A percentile compares a stretch with the other conserved stretches of the same genome.
Evolutionary conservation across 2,113 vertebrate species (phyloP).

Genomic region (Pimephales promelas): DNA sequence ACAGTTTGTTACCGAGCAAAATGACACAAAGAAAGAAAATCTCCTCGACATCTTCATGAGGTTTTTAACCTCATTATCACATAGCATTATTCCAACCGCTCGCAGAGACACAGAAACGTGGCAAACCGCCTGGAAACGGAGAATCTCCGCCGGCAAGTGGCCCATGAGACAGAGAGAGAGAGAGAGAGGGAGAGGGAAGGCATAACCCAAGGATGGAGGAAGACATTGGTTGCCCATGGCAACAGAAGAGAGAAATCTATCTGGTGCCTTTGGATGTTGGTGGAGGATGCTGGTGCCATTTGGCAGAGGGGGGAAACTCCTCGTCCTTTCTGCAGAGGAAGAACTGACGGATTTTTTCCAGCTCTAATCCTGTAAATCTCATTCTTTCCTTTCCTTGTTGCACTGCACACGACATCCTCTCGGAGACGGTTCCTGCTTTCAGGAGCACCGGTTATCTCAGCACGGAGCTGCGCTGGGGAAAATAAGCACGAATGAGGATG

Average conservation of each 20-base stretch:
- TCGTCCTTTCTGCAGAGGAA: constrained; percentile 45
- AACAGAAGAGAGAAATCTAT: constrained; percentile 75
- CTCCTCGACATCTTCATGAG: constrained; percentile 31
- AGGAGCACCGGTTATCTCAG: background rate
- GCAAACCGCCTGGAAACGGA: constrained; percentile 32
- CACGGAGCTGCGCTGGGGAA: constrained; percentile 25
- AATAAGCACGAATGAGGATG: constrained; percentile 49
- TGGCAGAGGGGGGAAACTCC: constrained; percentile 68
- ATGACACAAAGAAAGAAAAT: background rate
- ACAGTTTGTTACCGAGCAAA: background rate
- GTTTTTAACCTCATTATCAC: constrained; percentile 45
- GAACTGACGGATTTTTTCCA: constrained; percentile 55
- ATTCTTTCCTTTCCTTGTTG: constrained; percentile 41
- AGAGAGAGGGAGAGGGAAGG: constrained; percentile 16
- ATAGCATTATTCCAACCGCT: constrained; percentile 37
- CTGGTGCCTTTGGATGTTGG: constrained; percentile 68
- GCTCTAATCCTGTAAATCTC: constrained; percentile 65
- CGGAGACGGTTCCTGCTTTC: background rate
- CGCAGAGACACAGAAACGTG: constrained; percentile 38
- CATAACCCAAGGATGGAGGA: constrained; percentile 22
- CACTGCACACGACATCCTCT: constrained; percentile 9
- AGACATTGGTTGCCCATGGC: constrained; percentile 76
- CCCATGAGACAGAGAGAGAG: constrained; percentile 37
- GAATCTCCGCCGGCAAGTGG: constrained; percentile 31
- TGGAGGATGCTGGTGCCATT: constrained; percentile 70